Evolutionary conservation across 2,888 invertebrate species (phyloP), one percentile per base, ranked within the genome.

Genomic region (Zelleria hepariella): DNA sequence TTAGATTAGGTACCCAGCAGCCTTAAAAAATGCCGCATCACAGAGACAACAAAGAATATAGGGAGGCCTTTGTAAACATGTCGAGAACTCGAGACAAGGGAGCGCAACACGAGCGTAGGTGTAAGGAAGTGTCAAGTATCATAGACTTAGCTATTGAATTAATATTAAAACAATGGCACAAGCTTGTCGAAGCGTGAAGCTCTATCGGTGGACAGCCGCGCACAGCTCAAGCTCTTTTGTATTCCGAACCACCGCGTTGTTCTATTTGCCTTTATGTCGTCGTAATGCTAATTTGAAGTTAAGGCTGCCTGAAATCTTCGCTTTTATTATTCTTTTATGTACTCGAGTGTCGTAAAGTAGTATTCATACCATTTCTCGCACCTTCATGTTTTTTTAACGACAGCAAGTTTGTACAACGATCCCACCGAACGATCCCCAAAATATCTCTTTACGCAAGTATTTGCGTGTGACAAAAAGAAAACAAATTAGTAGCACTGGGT

Each of bases 71-170:
- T 49, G 5, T 20, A 49, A 10, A 21, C 21, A 51, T 23, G 21
- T 51, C 20, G 20, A 51, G 20, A 51, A n/a, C n/a, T n/a, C 51
- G 10, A 51, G 53, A n/a, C 2, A 53, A 7, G 18, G 20, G 2
- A 7, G 32, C 32, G 32, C 48, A 18, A 2, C n/a, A 53, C 20
- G 32, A 32, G 55, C 2, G 20, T 51, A 51, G 51, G 20, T 21
- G 51, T 18, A 10, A 51, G 20, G 20, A 20, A 10, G 8, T 18
- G 1, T 18, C 20, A 23, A 20, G 55, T 32, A 32, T 21, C 55
- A 55, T 55, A 27, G 55, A 47, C 32, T 7, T 20, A 26, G n/a
- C 48, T 48, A 57, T 57, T 47, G 48, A 48, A 57, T 57, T 57
- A 48, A 26, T 47, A 48, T 47, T 47, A 57, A 47, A 57, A 57